Base-by-base conservation (phyloP, 2,113 vertebrate species). In the Salvelinus sp. region DNA sequence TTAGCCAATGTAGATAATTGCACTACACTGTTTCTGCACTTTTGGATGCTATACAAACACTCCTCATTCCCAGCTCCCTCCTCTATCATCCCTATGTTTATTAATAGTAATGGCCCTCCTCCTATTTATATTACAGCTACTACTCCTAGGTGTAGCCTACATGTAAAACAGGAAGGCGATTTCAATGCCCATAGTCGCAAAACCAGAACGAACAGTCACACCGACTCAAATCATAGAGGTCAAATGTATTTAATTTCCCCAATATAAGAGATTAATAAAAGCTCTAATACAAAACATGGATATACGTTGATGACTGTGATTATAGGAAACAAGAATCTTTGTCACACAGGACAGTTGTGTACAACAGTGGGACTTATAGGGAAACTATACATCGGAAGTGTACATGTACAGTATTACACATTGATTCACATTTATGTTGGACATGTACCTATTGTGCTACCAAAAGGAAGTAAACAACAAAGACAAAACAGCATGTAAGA, bases 211-310 rank as follows among this genome's bases (percentile, higher is more conserved):
- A 74, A 22, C 4, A 68, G 72, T 10, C 58, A 76, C 54, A 73
- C 20, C 38, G 38, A 44, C 38, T 44, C 38, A 38, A 10, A 20
- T 44, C 66, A 30, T 27, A 72, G 33, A 78, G 50, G 65, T 74
- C 16, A 82, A 28, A 50, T 89, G 81, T 88, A 84, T 89, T 92
- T 70, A 62, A 44, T 84, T 76, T 85, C 76, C 78, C 16, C 70
- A 79, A 80, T 81, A 83, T 78, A 86, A 84, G 79, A 88, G 90
- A 84, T 81, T 70, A 79, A 73, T 73, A 76, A 85, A 83, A 84
- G 48, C 76, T 88, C 75, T 83, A 89, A 84, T 84, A 86, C 83
- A 87, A 82, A 88, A 68, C 71, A 73, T 62, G 75, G 77, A 75
- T 70, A 79, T 66, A 60, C 68, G 73, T 70, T 38, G 62, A 69